Base-by-base conservation (phyloP, 2,888 invertebrate species). In the Hypomecis punctinalis region DNA sequence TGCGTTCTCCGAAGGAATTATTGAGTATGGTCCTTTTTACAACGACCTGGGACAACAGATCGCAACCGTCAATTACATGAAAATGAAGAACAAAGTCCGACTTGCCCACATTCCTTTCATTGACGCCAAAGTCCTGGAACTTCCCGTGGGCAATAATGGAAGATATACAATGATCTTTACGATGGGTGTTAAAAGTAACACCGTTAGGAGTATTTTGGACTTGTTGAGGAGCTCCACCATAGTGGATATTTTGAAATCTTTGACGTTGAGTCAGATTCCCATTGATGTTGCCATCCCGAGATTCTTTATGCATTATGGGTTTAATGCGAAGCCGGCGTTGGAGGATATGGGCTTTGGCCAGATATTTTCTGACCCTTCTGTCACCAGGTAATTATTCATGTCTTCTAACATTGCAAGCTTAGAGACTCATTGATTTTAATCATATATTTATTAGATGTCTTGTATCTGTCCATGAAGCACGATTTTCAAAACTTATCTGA, bases 261-360 rank as follows among this genome's bases (percentile, higher is more conserved):
- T 11, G 76, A 80, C 13, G 70, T 75, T 35, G 70, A 83, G 76
- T 68, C 13, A 67, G 40, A 60, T 76, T 6, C 79, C 83, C 0
- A 58, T 84, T 2, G 77, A 81, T 4, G 62, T 84, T 1, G 76
- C 74, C 1, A 68, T 84, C 9, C 84, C 84, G 1, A 76, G 67
- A 57, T 73, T 82, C 13, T 46, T 53, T 2, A 40, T 82, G 51
- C 67, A 72, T 0, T 73, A 78, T 0, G 79, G 79, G 52, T 72
- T 75, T 39, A 75, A 83, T 48, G 66, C 67, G 4, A 75, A 69
- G 35, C 63, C 58, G 0, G 51, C 73, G 2, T 57, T 82, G 33
- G 76, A 78, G 39, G 75, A 76, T 5, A 36, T 77, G 4, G 80
- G 78, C 5, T 40, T 80, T 11, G 47, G 43, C 5, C 56, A 61